These are phyloP conservation scores for Oncorhynchus masou DNA, from an alignment of 2,113 vertebrate species.

Conservation along the genomic window DNA sequence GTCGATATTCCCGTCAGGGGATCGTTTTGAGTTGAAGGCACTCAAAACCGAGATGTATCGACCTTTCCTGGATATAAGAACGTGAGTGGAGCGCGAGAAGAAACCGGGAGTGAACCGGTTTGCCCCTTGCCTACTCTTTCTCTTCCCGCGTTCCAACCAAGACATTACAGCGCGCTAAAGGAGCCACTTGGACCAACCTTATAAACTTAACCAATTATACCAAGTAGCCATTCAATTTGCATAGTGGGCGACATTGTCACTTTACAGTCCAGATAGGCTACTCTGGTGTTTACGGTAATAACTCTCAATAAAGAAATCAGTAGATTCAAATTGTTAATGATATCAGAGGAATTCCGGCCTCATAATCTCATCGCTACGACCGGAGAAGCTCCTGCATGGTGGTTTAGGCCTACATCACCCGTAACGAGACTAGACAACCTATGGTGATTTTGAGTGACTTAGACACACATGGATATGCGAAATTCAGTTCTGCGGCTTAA, in stretches of 20 bases:
- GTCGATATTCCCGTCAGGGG: conserved; percentile 40
- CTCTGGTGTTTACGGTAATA: background rate
- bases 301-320: background rate
- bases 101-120: background rate
- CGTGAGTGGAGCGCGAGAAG: background rate
- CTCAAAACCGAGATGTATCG: conserved; percentile 21
- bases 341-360: background rate
- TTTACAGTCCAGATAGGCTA: no score
- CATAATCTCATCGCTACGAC: background rate
- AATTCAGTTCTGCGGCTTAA: background rate
- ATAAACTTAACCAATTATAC: conserved; percentile 34
- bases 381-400: background rate
- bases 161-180: conserved; percentile 16
- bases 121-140: conserved; percentile 25
- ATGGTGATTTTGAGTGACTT: background rate
- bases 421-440: background rate
- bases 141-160: conserved; percentile 30
- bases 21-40: conserved; percentile 1
- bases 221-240: no score
- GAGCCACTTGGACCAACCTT: conserved; percentile 19
- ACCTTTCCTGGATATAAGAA: conserved; percentile 32
- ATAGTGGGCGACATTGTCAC: no score
- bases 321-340: background rate
- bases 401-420: background rate
- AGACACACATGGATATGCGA: background rate